Base-by-base conservation (phyloP, 2,888 invertebrate genomes). In the Ephialtes manifestator region DNA sequence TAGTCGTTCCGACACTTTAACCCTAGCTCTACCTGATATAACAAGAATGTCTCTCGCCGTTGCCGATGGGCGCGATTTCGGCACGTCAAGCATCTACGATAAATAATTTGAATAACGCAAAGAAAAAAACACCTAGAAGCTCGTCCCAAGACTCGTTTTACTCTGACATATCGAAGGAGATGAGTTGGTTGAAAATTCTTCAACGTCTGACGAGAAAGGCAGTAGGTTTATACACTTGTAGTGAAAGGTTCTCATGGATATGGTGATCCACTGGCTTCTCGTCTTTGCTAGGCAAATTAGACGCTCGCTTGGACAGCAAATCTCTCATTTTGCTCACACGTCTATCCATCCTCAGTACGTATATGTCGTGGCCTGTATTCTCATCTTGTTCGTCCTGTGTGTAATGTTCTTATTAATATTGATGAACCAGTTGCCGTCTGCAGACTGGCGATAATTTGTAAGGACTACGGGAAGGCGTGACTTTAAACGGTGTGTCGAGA, bases 381-480 rank as follows among this genome's bases (percentile, higher is more conserved):
- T 74, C 82, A 35, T 71, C 76, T 70, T 46, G 68, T 74, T 75
- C 78, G 31, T 74, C 63, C 53, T 63, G 75, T 74, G 74, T 67
- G 81, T 87, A 86, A 86, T 83, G 85, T 86, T 89, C 90, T 90
- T 90, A 90, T 90, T 90, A 90, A 90, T 90, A 90, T 90, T 89
- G 90, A 90, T 90, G 89, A 87, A 86, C 87, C 88, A 81, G 87
- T 85, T 80, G 86, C 86, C 84, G 72, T 48, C 68, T 63, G 82
- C 51, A 46, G 82, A 80, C 85, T 82, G 84, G 88, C 87, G 88
- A 88, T 88, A 90, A 90, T 89, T 87, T 86, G 88, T 87, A 89
- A 87, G 84, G 89, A 76, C 80, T 72, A 77, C 76, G 81, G 39
- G 81, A 85, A 85, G 85, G 82, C 85, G 85, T 85, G 82, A 85